These are phyloP conservation scores for Triops cancriformis DNA, from an alignment of 1,140 invertebrate species.

Conservation along the genomic window DNA sequence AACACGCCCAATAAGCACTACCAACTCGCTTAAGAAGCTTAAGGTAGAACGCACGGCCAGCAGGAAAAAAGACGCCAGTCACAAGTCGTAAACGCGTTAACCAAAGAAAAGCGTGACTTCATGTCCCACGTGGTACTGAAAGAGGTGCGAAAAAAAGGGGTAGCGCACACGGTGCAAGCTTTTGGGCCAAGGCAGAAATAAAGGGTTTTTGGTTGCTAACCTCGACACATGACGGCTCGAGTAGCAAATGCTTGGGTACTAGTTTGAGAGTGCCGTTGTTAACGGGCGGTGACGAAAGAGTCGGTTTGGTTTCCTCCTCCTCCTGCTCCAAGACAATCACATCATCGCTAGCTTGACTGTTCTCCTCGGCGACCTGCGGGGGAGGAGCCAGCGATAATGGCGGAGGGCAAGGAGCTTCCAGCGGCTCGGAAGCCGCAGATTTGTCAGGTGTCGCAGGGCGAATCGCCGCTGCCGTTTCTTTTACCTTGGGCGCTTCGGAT, in stretches of 20 bases:
- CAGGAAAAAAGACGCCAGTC: no score
- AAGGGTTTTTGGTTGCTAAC: background rate
- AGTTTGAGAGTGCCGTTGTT: conserved; percentile 11
- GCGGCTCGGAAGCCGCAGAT: background rate
- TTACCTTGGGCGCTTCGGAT: conserved; percentile 1
- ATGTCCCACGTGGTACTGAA: no score
- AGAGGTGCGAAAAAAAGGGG: no score
- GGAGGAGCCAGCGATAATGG: background rate
- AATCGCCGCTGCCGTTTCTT: background rate
- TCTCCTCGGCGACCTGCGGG: background rate
- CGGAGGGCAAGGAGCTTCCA: background rate
- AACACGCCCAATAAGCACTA: no score
- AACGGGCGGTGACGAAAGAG: background rate
- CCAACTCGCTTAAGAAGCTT: no score
- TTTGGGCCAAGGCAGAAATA: background rate
- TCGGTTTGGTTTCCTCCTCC: background rate
- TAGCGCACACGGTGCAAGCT: background rate
- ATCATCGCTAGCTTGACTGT: background rate
- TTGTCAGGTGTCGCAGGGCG: background rate
- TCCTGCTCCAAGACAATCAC: background rate
- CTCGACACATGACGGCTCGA: conserved; percentile 12
- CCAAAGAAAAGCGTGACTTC: no score
- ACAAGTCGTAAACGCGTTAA: no score
- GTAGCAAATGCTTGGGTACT: conserved; percentile 9
- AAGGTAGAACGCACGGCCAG: no score